Evolutionary conservation across 2,113 vertebrate species (phyloP).

Genomic region (Pachypanchax playfairii): DNA sequence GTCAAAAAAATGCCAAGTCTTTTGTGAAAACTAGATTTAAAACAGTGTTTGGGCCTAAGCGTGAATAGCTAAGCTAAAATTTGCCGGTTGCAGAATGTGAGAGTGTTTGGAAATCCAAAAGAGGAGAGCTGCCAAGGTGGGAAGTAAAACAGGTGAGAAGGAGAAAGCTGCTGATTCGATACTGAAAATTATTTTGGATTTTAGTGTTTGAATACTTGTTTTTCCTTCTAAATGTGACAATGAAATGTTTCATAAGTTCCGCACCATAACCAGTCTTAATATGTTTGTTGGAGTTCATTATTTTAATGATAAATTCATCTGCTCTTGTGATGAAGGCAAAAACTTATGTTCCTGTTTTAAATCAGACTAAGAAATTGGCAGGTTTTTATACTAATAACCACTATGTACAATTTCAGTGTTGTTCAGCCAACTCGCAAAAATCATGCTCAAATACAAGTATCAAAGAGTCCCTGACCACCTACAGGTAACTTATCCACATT

Average conservation of each 20-base stretch:
- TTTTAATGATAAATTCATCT: neutral
- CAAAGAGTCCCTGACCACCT: no score
- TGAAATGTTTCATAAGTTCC: neutral
- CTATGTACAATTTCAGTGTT: neutral
- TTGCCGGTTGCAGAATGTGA: constrained; percentile 19
- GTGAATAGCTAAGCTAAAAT: constrained; percentile 15
- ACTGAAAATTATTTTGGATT: neutral
- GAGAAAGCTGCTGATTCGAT: neutral
- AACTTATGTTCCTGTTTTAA: neutral
- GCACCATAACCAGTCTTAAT: no score
- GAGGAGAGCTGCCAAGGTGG: neutral
- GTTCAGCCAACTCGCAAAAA: neutral
- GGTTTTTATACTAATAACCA: no score
- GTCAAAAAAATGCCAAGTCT: neutral
- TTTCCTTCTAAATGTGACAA: neutral
- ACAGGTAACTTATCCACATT: no score
- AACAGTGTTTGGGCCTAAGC: constrained; percentile 8
- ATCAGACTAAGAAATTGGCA: no score
- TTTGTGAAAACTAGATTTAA: neutral
- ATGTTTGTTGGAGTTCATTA: neutral
- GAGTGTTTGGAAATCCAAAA: constrained; percentile 14
- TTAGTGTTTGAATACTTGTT: neutral
- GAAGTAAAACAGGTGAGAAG: neutral
- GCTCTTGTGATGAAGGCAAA: no score
- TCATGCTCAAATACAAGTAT: neutral